Evolutionary conservation across 92 coral and sea anemone species (phyloP).

Genomic region (Hydrozoanthus gracilis): DNA sequence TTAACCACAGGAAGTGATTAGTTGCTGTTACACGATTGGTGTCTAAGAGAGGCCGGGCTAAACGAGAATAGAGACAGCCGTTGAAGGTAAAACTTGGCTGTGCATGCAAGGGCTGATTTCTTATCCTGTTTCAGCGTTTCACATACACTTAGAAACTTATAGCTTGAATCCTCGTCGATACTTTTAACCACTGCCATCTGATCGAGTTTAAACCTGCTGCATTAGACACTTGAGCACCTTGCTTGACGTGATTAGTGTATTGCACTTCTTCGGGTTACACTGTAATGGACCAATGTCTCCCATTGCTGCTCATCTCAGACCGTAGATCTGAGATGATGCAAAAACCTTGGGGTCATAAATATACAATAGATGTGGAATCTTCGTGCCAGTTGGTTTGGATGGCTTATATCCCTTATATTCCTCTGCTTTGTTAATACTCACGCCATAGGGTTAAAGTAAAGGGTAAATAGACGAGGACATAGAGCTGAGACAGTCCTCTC

Average conservation of each 20-base stretch:
- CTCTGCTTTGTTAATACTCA: conserved; percentile 24
- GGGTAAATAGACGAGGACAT: conserved; percentile 31
- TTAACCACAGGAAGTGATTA: neutral
- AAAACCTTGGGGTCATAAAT: neutral
- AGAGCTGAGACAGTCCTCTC: conserved; percentile 34
- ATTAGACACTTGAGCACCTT: neutral
- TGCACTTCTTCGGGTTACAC: neutral
- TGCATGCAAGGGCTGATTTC: conserved; percentile 37
- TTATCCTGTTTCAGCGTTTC: conserved; percentile 46
- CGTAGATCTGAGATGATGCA: neutral
- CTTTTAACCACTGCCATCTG: conserved; percentile 38
- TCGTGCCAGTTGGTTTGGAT: neutral
- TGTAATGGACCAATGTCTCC: neutral
- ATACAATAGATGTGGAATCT: conserved; percentile 1
- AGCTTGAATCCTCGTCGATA: conserved; percentile 28
- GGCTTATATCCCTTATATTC: conserved; percentile 44
- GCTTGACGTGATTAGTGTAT: neutral
- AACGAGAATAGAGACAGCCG: neutral
- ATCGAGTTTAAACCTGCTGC: neutral
- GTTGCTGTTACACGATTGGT: neutral
- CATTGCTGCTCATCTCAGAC: neutral
- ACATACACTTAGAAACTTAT: conserved; percentile 47
- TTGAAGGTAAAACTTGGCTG: conserved; percentile 44
- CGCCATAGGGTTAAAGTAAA: conserved; percentile 39
- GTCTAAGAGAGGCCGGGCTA: neutral